Evolutionary conservation across 2,797 vertebrate genomes (phyloP), one percentile per base, ranked within the genome.

Genomic region (Apodemus agrarius): DNA sequence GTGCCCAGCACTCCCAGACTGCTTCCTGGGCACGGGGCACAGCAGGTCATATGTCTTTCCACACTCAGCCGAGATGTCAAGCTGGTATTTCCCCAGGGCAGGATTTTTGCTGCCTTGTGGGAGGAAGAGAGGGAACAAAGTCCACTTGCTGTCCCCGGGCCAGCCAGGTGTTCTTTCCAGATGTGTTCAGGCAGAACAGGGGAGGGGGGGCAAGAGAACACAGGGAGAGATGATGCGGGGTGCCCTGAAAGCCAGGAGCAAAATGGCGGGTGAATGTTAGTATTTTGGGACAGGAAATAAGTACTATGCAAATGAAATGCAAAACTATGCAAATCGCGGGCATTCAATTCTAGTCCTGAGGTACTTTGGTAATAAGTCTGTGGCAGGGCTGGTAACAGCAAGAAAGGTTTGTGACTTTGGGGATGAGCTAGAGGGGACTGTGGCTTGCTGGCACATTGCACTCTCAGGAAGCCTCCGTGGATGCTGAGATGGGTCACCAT

Each of bases 221-320:
- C 57, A 89, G 82, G 83, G 46, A 82, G 6, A 37, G 59, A 72
- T 12, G 19, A 72, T 12, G 19, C 14, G 16, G 34, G 83, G 69
- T 89, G 34, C 22, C 49, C 52, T 14, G 26, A 67, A 94, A 75
- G 21, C 61, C 49, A 59, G 78, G 67, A 94, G 61, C 84, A 63
- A 93, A 85, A 72, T 1, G 61, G 90, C 57, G 29, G 91, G 37
- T 76, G 88, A 96, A 94, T 81, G 95, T 74, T 88, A 96, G 95
- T 94, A 96, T 95, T 96, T 97, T 52, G 16, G 97, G 95, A 95
- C n/a, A 83, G 67, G 57, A 94, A 95, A 97, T 93, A 90, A 96
- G 83, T 8, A 5, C 1, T 34, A 96, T 98, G 97, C 91, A 97
- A 98, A 98, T 97, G 80, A 94, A n/a, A 97, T 98, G 96, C 91